Evolutionary conservation across 2,113 vertebrate species (phyloP).

Genomic region (Psilopsiagon aurifrons): DNA sequence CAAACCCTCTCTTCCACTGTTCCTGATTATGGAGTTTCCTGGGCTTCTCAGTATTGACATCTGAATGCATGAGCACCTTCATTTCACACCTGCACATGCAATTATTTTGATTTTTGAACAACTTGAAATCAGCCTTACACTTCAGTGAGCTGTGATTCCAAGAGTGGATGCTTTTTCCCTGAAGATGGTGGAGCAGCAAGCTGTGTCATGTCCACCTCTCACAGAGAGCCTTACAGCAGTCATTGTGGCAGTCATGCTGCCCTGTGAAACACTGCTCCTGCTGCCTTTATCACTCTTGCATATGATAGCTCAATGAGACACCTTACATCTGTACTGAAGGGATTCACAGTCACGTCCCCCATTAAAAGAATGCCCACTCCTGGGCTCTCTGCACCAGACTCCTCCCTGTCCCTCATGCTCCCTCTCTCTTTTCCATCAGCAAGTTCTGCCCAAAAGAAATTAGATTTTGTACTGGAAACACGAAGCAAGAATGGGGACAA

Average conservation of each 20-base stretch:
- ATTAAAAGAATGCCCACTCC: background rate
- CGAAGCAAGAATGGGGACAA: background rate
- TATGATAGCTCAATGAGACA: background rate
- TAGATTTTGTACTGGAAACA: background rate
- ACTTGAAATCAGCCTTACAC: background rate
- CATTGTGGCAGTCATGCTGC: background rate
- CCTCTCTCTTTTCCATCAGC: background rate
- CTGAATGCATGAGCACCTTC: background rate
- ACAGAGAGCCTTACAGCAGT: background rate
- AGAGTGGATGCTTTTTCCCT: background rate
- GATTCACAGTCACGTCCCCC: background rate
- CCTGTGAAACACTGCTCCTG: background rate
- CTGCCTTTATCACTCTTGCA: background rate
- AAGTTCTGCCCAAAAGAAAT: background rate
- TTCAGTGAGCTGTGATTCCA: background rate
- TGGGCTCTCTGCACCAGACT: background rate
- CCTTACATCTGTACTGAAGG: background rate
- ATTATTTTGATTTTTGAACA: background rate
- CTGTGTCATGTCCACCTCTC: background rate
- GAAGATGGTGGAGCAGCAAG: fast-evolving
- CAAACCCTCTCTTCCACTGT: background rate
- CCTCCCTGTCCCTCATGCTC: background rate
- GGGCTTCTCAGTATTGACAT: background rate
- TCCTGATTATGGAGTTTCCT: background rate
- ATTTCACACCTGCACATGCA: background rate